These are phyloP conservation scores for Drosophila melanocephala DNA, from an alignment of 2,888 invertebrate species.

Conservation along the genomic window DNA sequence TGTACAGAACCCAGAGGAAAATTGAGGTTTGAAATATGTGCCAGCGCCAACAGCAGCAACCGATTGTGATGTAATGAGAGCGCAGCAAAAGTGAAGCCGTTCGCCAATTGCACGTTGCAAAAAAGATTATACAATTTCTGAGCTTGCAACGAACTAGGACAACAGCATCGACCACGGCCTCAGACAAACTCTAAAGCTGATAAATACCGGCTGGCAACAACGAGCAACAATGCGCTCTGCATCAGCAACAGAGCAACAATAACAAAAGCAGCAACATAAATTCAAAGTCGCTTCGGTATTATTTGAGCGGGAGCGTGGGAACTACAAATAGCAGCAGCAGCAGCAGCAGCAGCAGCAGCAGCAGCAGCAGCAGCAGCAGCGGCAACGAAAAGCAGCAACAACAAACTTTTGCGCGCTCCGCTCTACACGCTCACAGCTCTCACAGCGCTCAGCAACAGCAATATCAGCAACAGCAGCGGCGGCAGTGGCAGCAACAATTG, in stretches of 20 bases:
- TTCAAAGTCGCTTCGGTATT: constrained; percentile 67
- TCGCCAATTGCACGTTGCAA: constrained; percentile 59
- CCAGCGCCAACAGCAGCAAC: constrained; percentile 30
- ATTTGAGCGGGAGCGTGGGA: constrained; percentile 74
- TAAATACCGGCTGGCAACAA: constrained; percentile 67
- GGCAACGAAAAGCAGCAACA: constrained; percentile 15
- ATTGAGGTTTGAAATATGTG: constrained; percentile 63
- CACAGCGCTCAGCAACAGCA: constrained; percentile 38
- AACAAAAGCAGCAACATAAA: constrained; percentile 54
- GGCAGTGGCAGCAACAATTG: constrained; percentile 38
- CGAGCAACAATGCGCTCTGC: constrained; percentile 38
- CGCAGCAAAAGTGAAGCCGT: constrained; percentile 75
- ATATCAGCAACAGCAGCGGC: constrained; percentile 34
- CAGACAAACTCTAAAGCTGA: constrained; percentile 51
- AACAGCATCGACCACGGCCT: constrained; percentile 51
- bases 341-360: constrained; percentile 42
- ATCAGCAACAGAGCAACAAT: constrained; percentile 29
- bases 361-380: constrained; percentile 8
- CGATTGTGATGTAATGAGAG: constrained; percentile 72
- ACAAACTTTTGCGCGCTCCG: constrained; percentile 19
- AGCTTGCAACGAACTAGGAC: constrained; percentile 76
- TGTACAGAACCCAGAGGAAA: constrained; percentile 66
- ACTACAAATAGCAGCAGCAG: no score
- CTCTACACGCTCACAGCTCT: constrained; percentile 66
- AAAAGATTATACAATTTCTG: constrained; percentile 76